Evolutionary conservation across 1,140 invertebrate species (phyloP), one percentile per base, ranked within the genome.

Genomic region (Drosophila paulistorum): DNA sequence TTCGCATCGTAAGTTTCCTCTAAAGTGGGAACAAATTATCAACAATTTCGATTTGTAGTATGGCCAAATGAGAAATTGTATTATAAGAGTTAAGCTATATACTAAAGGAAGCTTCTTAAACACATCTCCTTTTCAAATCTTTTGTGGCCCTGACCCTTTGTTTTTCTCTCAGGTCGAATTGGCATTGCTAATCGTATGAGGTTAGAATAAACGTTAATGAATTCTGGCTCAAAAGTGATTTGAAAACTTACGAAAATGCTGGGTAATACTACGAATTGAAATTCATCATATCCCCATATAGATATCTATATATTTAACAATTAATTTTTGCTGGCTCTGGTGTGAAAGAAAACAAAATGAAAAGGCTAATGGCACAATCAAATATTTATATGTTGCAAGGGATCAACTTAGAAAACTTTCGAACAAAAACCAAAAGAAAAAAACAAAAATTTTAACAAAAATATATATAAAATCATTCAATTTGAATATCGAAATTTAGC

Each of bases 341-440:
- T 51, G 7, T 37, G 35, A 37, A 68, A 66, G 59, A 37, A 69
- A 55, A 7, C 1, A 30, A 45, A 51, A 57, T 55, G 65, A 62
- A 64, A 77, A 58, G 61, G 84, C 84, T 89, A 84, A 81, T 73
- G 84, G 80, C 85, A 89, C 84, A 89, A 89, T 89, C 84, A 89
- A 51, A 51, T 51, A 51, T 51, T 51, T 51, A 78, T 84, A 84
- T 76, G 84, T 89, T 89, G 86, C 85, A 90, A 77, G 85, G 85
- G 85, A 90, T 85, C 85, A 90, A 90, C 78, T 89, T 90, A 90
- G 77, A 84, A 80, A 80, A 80, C 65, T 79, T 80, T 79, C 39
- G 48, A 51, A 66, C 77, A 74, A 76, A 74, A 76, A 76, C 61
- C 54, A 79, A 42, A 61, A 55, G 61, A 79, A 83, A 73, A 55